Percentiles rank a stretch among this genome's conserved stretches.
Evolutionary conservation across 2,797 vertebrate genomes (phyloP).

Genomic region (Microhierax caerulescens): DNA sequence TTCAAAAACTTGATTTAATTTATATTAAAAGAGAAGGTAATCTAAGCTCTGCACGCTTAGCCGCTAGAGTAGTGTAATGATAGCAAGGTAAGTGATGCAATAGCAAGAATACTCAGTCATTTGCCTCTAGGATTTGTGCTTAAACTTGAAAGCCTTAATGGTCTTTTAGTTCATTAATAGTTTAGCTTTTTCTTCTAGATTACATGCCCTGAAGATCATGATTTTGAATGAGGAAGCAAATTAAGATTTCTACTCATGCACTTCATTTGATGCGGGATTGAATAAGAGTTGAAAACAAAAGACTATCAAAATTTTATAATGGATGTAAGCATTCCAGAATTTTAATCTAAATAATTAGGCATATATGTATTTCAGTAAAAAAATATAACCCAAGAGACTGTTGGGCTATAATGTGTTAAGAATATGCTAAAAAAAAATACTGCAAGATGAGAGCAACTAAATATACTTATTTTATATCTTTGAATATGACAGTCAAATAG

Average conservation of each 20-base stretch:
- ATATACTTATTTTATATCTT: background rate
- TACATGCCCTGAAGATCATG: background rate
- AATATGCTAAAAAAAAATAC: background rate
- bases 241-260: background rate
- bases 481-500: background rate
- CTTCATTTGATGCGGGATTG: background rate
- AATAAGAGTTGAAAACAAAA: background rate
- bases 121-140: slow-evolving; percentile 4
- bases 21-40: background rate
- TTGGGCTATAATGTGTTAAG: background rate
- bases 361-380: background rate
- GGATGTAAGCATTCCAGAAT: background rate
- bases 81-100: background rate
- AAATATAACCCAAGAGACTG: background rate
- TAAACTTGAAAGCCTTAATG: background rate
- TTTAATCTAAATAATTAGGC: slow-evolving; percentile 12
- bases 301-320: background rate
- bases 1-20: slow-evolving; percentile 1
- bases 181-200: background rate
- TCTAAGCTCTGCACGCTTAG: background rate
- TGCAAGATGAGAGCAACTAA: background rate
- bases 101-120: background rate
- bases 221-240: slow-evolving; percentile 12
- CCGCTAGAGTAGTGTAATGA: background rate
- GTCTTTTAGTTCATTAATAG: background rate